Evolutionary conservation across 2,797 vertebrate species (phyloP).

Genomic region (Spinus pinus): DNA sequence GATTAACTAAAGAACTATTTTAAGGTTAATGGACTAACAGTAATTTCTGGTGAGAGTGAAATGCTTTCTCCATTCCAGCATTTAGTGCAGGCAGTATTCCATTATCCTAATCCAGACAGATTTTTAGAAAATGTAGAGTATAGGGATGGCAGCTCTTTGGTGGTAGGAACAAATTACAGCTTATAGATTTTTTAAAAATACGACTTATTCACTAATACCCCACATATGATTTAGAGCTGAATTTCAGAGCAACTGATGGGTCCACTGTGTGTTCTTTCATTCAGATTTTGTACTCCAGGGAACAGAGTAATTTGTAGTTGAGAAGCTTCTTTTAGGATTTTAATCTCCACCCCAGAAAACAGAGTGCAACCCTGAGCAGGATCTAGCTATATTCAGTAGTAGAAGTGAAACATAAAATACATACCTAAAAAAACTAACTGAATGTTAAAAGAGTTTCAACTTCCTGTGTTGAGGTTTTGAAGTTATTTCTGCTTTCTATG

Average conservation of each 20-base stretch:
- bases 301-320: conserved; percentile 40
- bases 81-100: not conserved
- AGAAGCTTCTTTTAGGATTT: conserved; percentile 47
- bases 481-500: not conserved
- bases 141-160: not conserved
- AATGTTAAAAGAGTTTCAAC: not conserved
- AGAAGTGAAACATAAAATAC: not conserved
- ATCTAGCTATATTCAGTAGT: not conserved
- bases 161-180: not conserved
- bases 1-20: not conserved
- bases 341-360: conserved; percentile 10
- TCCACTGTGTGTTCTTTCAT: not conserved
- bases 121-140: not conserved
- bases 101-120: not conserved
- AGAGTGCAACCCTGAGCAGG: not conserved
- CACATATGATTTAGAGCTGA: not conserved
- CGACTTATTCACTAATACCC: not conserved
- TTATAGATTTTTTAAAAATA: not conserved
- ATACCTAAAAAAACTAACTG: not conserved
- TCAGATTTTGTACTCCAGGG: not conserved
- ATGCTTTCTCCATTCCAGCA: not conserved
- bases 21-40: not conserved
- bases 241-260: not conserved
- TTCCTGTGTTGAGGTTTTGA: not conserved
- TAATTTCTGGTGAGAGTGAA: not conserved